A percentile compares a stretch with the other conserved stretches of the same genome.
Conservation (phyloP, 1,140 invertebrate genomes). For the Diabrotica undecimpunctata region DNA sequence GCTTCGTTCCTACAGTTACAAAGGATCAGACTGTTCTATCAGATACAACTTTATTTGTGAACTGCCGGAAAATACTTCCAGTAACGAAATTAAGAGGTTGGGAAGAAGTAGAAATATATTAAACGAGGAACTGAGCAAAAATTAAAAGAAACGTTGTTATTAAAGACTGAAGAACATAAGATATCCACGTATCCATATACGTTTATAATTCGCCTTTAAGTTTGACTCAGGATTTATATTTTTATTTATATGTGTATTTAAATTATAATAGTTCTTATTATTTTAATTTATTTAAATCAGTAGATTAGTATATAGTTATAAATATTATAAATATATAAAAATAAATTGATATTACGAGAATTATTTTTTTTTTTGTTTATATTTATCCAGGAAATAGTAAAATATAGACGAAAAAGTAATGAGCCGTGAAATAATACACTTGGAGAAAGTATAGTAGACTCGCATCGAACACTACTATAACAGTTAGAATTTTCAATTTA, state of each 20-base stretch:
- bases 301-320: too few species aligned
- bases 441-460: too few species aligned
- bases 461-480: too few species aligned
- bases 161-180: too few species aligned
- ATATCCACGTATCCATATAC: not conserved
- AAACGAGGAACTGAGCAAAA: conserved; percentile 21
- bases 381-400: too few species aligned
- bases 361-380: too few species aligned
- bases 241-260: conserved; percentile 1
- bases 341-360: too few species aligned
- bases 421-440: too few species aligned
- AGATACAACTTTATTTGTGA: conserved; percentile 68
- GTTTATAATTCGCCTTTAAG: not conserved
- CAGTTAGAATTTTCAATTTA: too few species aligned
- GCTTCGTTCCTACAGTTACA: conserved; percentile 62
- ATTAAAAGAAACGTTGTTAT: not conserved
- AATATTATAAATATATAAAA: too few species aligned
- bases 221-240: not conserved
- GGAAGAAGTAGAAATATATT: conserved; percentile 42
- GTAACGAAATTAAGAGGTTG: conserved; percentile 64
- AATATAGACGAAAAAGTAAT: too few species aligned
- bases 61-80: conserved; percentile 62
- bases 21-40: conserved; percentile 67
- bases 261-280: not conserved
- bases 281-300: too few species aligned